A percentile compares a stretch with the other conserved stretches of the same genome.
phyloP scores from a whole-genome alignment of 2,797 vertebrate genomes.

The Allobates femoralis region DNA sequence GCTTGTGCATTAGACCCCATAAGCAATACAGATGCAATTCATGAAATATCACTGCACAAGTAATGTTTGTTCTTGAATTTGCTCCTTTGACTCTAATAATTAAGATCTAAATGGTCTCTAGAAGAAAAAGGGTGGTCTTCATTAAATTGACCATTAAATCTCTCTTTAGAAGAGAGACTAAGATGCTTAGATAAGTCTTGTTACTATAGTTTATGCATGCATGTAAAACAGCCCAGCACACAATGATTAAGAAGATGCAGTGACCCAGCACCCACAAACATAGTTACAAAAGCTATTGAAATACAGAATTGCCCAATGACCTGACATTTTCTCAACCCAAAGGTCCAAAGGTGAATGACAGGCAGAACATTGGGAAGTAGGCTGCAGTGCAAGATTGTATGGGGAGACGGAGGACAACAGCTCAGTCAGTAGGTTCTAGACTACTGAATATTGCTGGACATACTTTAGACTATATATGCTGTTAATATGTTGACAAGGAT shows the following conservation, averaged over 20 bases:
- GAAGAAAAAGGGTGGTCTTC: neutral
- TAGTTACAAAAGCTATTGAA: conserved; percentile 6
- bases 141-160: conserved; percentile 14
- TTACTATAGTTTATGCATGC: neutral
- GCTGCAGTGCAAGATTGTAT: neutral
- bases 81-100: neutral
- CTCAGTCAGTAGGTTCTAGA: neutral
- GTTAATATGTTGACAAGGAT: neutral
- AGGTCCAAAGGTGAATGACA: conserved; percentile 25
- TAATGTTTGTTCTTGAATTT: neutral
- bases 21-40: too few species aligned
- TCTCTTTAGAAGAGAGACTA: neutral
- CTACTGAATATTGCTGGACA: neutral
- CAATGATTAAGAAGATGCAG: neutral
- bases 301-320: neutral
- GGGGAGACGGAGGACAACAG: neutral
- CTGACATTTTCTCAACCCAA: conserved; percentile 6
- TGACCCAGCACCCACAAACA: conserved; percentile 5
- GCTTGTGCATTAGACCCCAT: neutral
- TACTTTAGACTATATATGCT: neutral
- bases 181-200: conserved; percentile 14
- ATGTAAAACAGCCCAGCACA: conserved; percentile 5
- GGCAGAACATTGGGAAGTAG: conserved; percentile 21
- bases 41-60: neutral
- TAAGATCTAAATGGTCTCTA: neutral